These are phyloP conservation scores for Acrocephalus kingi DNA, from an alignment of 2,113 vertebrate species.

Conservation along the genomic window DNA sequence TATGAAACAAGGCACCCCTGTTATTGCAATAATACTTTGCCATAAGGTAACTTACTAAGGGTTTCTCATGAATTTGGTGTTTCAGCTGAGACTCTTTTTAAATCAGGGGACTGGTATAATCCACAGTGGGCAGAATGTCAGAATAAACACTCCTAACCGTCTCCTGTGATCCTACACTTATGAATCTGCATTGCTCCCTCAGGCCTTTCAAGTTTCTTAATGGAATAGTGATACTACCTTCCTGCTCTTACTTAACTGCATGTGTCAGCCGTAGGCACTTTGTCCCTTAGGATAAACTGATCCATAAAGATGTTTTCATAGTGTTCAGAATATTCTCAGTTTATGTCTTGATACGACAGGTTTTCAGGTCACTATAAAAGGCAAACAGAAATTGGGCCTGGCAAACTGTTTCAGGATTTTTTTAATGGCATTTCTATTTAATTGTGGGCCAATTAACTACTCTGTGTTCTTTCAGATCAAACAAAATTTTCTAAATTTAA, in stretches of 20 bases:
- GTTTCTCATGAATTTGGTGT: background rate
- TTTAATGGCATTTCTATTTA: constrained; percentile 61
- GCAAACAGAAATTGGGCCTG: constrained; percentile 32
- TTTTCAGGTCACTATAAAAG: constrained; percentile 2
- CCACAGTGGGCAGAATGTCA: background rate
- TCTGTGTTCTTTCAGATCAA: constrained; percentile 55
- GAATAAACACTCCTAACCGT: background rate
- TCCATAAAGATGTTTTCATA: background rate
- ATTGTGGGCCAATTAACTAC: constrained; percentile 60
- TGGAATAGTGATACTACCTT: background rate
- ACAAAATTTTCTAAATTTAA: constrained; percentile 44
- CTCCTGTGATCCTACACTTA: background rate
- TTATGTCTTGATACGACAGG: background rate
- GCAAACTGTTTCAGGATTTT: constrained; percentile 29
- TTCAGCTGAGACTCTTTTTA: background rate
- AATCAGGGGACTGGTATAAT: background rate
- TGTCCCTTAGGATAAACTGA: background rate
- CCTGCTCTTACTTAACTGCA: background rate
- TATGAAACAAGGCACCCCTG: background rate
- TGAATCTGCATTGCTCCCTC: background rate
- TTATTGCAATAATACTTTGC: background rate
- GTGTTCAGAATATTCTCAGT: constrained; percentile 5
- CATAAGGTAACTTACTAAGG: background rate
- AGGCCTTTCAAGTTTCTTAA: background rate
- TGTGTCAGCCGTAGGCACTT: background rate